A percentile compares a stretch with the other conserved stretches of the same genome.
Evolutionary conservation across 2,888 invertebrate species (phyloP).

Genomic region (Temnothorax ravouxi): DNA sequence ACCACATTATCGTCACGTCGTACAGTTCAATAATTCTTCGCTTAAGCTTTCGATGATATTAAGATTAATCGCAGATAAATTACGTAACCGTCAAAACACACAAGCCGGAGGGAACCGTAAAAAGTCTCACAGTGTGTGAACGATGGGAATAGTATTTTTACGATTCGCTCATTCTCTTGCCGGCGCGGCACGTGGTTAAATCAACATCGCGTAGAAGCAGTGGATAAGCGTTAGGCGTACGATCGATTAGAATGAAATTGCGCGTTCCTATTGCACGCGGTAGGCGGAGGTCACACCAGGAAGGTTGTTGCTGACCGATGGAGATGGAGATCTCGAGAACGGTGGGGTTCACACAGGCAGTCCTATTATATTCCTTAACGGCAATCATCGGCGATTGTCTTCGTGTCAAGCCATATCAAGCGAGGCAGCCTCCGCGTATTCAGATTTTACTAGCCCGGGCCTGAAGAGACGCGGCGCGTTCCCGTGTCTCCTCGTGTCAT

Average conservation of each 20-base stretch:
- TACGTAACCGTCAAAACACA: constrained; percentile 15
- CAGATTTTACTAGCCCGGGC: constrained; percentile 79
- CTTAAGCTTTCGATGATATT: not conserved
- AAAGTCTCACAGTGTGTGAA: constrained; percentile 61
- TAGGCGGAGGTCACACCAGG: constrained; percentile 66
- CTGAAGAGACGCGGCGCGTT: constrained; percentile 54
- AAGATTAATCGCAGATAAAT: constrained; percentile 26
- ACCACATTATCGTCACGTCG: not conserved
- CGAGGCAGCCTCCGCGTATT: constrained; percentile 75
- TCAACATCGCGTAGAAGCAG: constrained; percentile 55
- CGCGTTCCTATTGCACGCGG: constrained; percentile 57
- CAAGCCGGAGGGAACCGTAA: not conserved
- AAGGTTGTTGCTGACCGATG: constrained; percentile 54
- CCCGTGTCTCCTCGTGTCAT: constrained; percentile 49
- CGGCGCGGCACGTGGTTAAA: constrained; percentile 30
- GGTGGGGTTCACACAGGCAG: constrained; percentile 58
- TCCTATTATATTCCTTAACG: constrained; percentile 73
- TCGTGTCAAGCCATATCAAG: constrained; percentile 79
- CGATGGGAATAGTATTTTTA: constrained; percentile 67
- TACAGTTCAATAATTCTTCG: not conserved
- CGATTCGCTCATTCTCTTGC: constrained; percentile 54
- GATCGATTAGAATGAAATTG: constrained; percentile 76
- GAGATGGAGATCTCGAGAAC: constrained; percentile 45
- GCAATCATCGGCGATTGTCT: constrained; percentile 83
- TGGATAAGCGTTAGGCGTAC: constrained; percentile 52